These are phyloP conservation scores for Labroides dimidiatus DNA, from an alignment of 2,797 vertebrate species.

Conservation along the genomic window DNA sequence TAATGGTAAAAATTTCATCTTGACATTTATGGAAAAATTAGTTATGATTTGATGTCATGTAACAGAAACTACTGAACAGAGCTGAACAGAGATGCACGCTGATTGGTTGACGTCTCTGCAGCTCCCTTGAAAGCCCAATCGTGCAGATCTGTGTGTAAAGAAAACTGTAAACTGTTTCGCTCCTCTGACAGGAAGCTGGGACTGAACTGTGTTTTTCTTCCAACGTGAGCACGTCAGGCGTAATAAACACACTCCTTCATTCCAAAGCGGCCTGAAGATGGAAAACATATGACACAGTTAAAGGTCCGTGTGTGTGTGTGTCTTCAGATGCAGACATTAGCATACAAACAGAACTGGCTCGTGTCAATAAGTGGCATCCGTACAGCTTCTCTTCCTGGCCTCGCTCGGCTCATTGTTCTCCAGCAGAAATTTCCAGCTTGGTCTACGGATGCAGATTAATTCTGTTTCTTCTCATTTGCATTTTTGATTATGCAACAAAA, in stretches of 20 bases:
- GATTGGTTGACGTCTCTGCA: too few species aligned
- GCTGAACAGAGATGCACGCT: too few species aligned
- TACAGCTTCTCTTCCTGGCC: constrained; percentile 50
- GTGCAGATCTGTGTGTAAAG: too few species aligned
- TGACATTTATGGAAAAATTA: too few species aligned
- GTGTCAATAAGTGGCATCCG: constrained; percentile 42
- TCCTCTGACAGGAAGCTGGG: not conserved
- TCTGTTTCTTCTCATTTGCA: constrained; percentile 66
- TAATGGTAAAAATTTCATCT: too few species aligned
- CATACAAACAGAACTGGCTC: constrained; percentile 45
- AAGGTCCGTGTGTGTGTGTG: constrained; percentile 5
- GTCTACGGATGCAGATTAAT: constrained; percentile 51
- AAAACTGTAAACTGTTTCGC: not conserved
- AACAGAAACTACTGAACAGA: too few species aligned
- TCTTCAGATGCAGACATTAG: constrained; percentile 46
- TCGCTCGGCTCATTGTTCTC: constrained; percentile 64
- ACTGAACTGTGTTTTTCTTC: not conserved
- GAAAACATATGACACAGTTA: not conserved
- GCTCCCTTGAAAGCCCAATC: too few species aligned
- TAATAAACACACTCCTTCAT: not conserved
- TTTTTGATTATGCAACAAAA: constrained; percentile 79
- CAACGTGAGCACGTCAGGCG: too few species aligned
- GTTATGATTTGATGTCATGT: too few species aligned
- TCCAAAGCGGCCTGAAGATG: not conserved
- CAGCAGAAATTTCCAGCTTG: constrained; percentile 54